phyloP scores from a whole-genome alignment of 2,888 invertebrate species.

The Cacoxenus indagator region DNA sequence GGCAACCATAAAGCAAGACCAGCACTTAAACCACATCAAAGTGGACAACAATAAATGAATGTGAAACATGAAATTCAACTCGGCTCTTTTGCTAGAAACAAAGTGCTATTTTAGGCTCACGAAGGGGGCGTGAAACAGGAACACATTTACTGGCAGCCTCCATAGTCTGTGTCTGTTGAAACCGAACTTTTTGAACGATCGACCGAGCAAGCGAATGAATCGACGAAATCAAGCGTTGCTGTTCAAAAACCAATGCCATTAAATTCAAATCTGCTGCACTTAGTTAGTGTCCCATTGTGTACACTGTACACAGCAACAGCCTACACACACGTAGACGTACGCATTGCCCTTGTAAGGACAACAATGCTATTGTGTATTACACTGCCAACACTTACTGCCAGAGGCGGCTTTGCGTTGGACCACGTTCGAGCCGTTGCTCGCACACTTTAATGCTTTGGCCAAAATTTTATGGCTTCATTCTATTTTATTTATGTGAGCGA shows the following conservation, averaged over 20 bases:
- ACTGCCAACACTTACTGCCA: not conserved
- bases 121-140: not conserved
- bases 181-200: not conserved
- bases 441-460: not conserved
- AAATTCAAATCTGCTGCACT: constrained; percentile 60
- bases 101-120: constrained; percentile 10
- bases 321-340: not conserved
- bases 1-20: not conserved
- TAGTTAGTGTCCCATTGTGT: constrained; percentile 58
- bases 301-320: constrained; percentile 4
- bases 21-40: not conserved
- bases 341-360: not conserved
- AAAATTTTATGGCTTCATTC: constrained; percentile 13
- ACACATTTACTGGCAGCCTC: not conserved
- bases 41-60: constrained; percentile 3
- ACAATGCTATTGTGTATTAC: not conserved
- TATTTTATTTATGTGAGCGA: constrained; percentile 7
- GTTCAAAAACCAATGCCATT: constrained; percentile 44
- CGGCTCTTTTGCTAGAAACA: not conserved
- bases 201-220: not conserved
- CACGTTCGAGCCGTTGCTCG: not conserved
- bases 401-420: not conserved
- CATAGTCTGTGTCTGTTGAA: not conserved
- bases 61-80: not conserved
- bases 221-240: not conserved